Conservation (phyloP, 2,888 invertebrate genomes). For the Oxystoma pomonae region DNA sequence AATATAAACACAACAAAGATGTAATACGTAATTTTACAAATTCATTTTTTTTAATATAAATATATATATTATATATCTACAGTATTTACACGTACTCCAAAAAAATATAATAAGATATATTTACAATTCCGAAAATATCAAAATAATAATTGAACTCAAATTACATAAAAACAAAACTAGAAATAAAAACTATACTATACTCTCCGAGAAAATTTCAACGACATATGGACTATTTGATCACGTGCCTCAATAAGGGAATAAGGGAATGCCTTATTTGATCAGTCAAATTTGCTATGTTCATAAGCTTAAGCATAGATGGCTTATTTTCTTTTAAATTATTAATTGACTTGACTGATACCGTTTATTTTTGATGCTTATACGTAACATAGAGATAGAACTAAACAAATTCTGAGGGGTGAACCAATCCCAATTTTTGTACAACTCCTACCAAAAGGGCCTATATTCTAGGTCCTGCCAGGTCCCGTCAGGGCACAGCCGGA, state of each 20-base stretch:
- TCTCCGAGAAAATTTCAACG: background rate
- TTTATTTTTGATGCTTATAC: too few species aligned
- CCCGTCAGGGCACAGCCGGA: too few species aligned
- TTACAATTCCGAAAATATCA: constrained; percentile 1
- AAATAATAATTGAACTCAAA: background rate
- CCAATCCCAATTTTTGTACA: too few species aligned
- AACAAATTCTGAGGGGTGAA: too few species aligned
- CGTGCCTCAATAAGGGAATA: background rate
- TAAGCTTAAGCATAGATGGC: too few species aligned
- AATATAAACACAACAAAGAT: constrained; percentile 33
- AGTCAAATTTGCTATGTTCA: too few species aligned
- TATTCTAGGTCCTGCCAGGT: too few species aligned
- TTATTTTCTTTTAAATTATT: too few species aligned
- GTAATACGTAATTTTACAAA: constrained; percentile 44
- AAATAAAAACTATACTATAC: background rate
- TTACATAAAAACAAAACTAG: background rate
- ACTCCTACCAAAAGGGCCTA: too few species aligned
- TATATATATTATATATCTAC: constrained; percentile 41
- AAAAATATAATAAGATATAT: background rate
- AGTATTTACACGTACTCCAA: constrained; percentile 36
- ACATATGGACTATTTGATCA: background rate
- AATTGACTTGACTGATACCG: too few species aligned
- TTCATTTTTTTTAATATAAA: constrained; percentile 29
- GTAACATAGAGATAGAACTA: too few species aligned
- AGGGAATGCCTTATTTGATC: too few species aligned